phyloP scores from a whole-genome alignment of 1,140 invertebrate species.

The Sarcophaga peregrina region DNA sequence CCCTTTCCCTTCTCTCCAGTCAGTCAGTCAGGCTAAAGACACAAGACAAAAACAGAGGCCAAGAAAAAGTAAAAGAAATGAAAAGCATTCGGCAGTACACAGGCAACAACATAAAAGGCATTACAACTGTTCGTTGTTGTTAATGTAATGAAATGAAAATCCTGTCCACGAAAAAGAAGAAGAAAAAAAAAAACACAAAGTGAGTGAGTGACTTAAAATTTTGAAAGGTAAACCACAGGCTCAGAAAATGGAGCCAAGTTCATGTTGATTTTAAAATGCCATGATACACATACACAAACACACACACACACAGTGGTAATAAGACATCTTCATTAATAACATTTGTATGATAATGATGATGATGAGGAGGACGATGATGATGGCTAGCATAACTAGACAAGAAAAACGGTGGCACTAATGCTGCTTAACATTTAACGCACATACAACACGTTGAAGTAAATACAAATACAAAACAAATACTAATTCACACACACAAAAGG shows the following conservation, averaged over 20 bases:
- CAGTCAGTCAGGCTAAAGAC: not conserved
- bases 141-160: too few relatives aligned
- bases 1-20: not conserved
- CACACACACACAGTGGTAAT: not conserved
- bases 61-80: not conserved
- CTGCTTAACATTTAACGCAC: slow-evolving; percentile 4
- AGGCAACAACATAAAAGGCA: too few relatives aligned
- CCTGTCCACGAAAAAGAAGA: too few relatives aligned
- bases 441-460: not conserved
- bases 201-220: too few relatives aligned
- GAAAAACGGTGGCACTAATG: not conserved
- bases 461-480: not conserved
- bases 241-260: not conserved
- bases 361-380: not conserved
- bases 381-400: not conserved
- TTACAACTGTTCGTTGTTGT: too few relatives aligned
- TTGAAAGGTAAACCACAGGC: too few relatives aligned
- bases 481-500: too few relatives aligned
- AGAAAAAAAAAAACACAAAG: too few relatives aligned
- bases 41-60: not conserved
- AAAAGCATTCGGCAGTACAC: too few relatives aligned
- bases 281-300: not conserved
- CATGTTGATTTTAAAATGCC: not conserved
- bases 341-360: too few relatives aligned
- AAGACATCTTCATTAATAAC: not conserved